A percentile compares a stretch with the other conserved stretches of the same genome.
These are phyloP conservation scores for Meloidogyne hapla DNA, from an alignment of 1,140 invertebrate species.

Conservation along the genomic window DNA sequence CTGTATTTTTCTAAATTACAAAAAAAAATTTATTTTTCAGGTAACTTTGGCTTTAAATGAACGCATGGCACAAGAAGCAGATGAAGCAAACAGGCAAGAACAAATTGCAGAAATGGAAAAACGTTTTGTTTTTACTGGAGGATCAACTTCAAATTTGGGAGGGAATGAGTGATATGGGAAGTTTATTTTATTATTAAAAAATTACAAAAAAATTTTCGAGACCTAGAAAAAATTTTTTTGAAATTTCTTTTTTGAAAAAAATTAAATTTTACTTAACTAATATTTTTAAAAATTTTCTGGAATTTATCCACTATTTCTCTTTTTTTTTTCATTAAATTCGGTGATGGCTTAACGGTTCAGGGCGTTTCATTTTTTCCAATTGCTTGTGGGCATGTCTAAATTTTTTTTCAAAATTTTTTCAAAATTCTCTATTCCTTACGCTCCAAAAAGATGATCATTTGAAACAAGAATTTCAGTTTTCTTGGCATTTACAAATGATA, in stretches of 20 bases:
- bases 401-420: background rate
- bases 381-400: background rate
- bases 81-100: constrained; percentile 1
- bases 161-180: background rate
- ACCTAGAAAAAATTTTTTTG: too few species aligned
- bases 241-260: too few species aligned
- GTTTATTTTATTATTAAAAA: too few species aligned
- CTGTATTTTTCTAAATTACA: background rate
- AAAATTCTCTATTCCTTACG: background rate
- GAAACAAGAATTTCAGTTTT: background rate
- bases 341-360: background rate
- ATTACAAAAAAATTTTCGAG: too few species aligned
- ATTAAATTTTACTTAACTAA: too few species aligned
- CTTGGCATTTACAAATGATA: background rate
- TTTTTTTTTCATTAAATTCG: background rate
- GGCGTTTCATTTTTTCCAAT: background rate
- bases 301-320: too few species aligned
- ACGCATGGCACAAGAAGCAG: constrained; percentile 21
- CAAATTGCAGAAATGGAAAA: background rate
- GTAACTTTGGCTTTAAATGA: constrained; percentile 41
- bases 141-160: background rate
- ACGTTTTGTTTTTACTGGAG: background rate
- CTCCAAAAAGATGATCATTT: background rate
- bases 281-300: too few species aligned
- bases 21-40: too few species aligned